These are phyloP conservation scores for Larimichthys crocea DNA, from an alignment of 2,113 vertebrate species.

Conservation along the genomic window DNA sequence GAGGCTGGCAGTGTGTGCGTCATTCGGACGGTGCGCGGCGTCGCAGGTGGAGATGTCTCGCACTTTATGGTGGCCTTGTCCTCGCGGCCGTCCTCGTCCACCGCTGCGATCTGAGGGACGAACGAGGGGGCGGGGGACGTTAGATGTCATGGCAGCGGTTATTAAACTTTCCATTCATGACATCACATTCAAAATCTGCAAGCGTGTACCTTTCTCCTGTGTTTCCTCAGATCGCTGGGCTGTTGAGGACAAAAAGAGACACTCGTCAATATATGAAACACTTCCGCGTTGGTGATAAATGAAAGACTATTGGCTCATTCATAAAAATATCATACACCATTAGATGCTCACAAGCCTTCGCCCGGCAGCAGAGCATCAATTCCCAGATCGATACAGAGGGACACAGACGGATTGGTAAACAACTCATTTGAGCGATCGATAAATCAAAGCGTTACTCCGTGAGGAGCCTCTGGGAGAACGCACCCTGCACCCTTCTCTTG, in stretches of 20 bases:
- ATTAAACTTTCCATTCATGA: neutral
- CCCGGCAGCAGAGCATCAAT: slow-evolving; percentile 11
- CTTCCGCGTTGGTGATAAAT: slow-evolving; percentile 13
- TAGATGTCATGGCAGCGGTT: neutral
- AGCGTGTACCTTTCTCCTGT: slow-evolving; percentile 94
- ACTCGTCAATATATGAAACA: slow-evolving; percentile 9
- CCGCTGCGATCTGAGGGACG: slow-evolving; percentile 90
- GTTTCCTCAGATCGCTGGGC: slow-evolving; percentile 98
- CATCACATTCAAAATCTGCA: neutral
- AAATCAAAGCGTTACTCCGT: slow-evolving; percentile 38
- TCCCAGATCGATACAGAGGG: slow-evolving; percentile 19
- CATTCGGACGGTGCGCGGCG: slow-evolving; percentile 95
- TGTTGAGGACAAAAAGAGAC: slow-evolving; percentile 62
- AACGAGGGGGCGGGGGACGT: neutral
- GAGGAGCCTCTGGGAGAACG: slow-evolving; percentile 8
- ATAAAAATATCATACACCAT: slow-evolving; percentile 32
- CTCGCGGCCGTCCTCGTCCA: slow-evolving; percentile 96
- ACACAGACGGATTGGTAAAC: slow-evolving; percentile 33
- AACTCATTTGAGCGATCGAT: slow-evolving; percentile 53
- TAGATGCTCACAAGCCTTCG: slow-evolving; percentile 2
- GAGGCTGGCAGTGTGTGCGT: slow-evolving; percentile 97
- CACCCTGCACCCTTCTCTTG: neutral
- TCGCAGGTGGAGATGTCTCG: slow-evolving; percentile 97
- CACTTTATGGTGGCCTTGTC: slow-evolving; percentile 99
- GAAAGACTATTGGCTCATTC: slow-evolving; percentile 26